Evolutionary conservation across 2,888 invertebrate genomes (phyloP), one percentile per base, ranked within the genome.

Genomic region (Sussaba pulchella): DNA sequence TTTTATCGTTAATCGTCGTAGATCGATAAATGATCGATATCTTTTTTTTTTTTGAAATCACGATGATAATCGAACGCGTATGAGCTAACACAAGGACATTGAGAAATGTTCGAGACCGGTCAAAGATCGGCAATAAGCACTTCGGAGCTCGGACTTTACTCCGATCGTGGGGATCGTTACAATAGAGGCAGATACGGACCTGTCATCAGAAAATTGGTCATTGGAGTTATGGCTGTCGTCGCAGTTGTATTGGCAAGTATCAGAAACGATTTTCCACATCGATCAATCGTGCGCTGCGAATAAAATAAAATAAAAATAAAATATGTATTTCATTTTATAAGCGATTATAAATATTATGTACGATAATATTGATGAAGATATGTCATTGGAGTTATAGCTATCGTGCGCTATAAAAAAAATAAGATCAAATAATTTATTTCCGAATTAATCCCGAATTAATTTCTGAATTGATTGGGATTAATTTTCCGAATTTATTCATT

Each of bases 81-180:
- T 54, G 72, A 57, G 17, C 70, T n/a, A n/a, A n/a, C 24, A 17
- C 14, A 57, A 43, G 39, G 52, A 71, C 45, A 69, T 19, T 66
- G 76, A 83, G 89, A 87, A 81, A 91, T 91, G 89, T 87, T 88
- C 70, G 88, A 89, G 71, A 88, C 88, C 47, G 87, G 87, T 79
- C 86, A 92, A 81, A 89, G 92, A 86, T 91, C 91, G 24, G 90
- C 89, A 50, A 91, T 91, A 76, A 92, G 90, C 83, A 91, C 90
- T 45, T 92, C 92, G 31, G 91, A 92, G 83, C 89, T 92, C 81
- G 92, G 92, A 72, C 87, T 92, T 36, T 92, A 92, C 73, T 91
- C 91, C 24, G 92, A 92, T 87, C 89, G 90, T 36, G 85, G 84
- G 47, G 91, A 91, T 83, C 87, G 85, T 63, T 90, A 91, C 77